Evolutionary conservation across 30 jellyfish, hydroid and myxozoan genomes (phyloP), one percentile per base, ranked within the genome.

Genomic region (Catostylus mosaicus): DNA sequence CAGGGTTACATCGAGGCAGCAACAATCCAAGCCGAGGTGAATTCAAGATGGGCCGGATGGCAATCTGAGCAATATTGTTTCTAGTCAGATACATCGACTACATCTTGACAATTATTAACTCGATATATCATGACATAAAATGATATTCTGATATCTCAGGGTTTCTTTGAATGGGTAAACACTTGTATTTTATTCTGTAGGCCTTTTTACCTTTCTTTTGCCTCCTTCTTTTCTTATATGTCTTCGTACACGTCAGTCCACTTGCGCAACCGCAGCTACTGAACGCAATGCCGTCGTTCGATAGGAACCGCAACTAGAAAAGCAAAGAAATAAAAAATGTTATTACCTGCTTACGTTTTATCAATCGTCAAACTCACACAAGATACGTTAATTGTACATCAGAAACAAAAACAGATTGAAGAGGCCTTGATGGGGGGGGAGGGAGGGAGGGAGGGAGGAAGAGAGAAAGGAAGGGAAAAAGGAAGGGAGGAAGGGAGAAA

Each of bases 221-320:
- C 66, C 38, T 77, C 59, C 75, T 34, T 57, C 88, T 26, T 51
- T 66, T 80, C 57, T 43, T 50, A 26, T 14, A 16, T 7, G 67
- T 52, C 47, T 35, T 66, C 68, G 90, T 80, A 34, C 90, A 80
- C 22, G 90, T 80, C 32, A 80, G 62, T 0, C 90, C 90, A 0
- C 75, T 47, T 5, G 82, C 90, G 68, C 90, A 80, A 5, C 84
- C 90, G 36, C 90, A 80, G 62, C 90, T 80, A 40, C 84, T 65
- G 24, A 64, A 45, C 40, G 90, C 90, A 16, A 80, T 27, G 32
- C 90, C 90, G 24, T 67, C 67, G 75, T 31, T 80, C 30, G 67
- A 56, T 26, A 22, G 67, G 31, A 34, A 45, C 27, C 76, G 27
- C 83, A 45, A 45, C 77, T 65, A 29, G 46, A 80, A 67, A 69